Evolutionary conservation across 2,888 invertebrate genomes (phyloP), one percentile per base, ranked within the genome.

Genomic region (Heliconius ismenius): DNA sequence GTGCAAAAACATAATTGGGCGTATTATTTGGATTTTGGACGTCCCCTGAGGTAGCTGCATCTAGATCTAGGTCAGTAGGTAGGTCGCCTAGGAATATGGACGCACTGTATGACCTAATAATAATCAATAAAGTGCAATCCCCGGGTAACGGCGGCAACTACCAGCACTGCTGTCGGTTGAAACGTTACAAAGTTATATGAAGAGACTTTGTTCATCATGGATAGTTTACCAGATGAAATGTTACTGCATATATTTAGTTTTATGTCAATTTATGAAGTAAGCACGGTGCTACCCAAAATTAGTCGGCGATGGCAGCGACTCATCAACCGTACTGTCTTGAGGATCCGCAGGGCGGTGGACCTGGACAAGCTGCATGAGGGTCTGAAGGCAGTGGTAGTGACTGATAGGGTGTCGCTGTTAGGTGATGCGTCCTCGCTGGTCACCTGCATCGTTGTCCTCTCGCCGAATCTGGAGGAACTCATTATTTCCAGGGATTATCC

Each of bases 181-280:
- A 65, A 21, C 32, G 13, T 39, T 24, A 65, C 13, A 65, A 65
- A 39, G 13, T 36, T 15, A 39, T n/a, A n/a, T 65, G 65, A 65
- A 39, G 36, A 65, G 65, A 4, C 13, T n/a, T 7, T 15, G 39
- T 6, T 67, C 39, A 24, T 15, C 7, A 70, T 70, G 70, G 70
- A 70, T 13, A 54, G 10, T 21, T 32, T 70, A 32, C 86, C 86
- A 0, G 83, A 85, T 64, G 87, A 86, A 75, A 75, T 86, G 28
- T 60, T 86, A 32, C 58, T 82, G 68, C 80, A 83, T 79, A 84
- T 87, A n/a, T 83, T 86, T 63, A 79, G 83, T 43, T 76, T 73
- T 58, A 54, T 86, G 43, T 79, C 81, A 10, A 76, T 82, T 3
- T 75, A 78, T 11, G 81, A 83, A 21, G 13, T 85, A 76, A 75